A percentile compares a stretch with the other conserved stretches of the same genome.
Conservation (phyloP, 1,140 invertebrate genomes). For the Sesamia nonagrioides region DNA sequence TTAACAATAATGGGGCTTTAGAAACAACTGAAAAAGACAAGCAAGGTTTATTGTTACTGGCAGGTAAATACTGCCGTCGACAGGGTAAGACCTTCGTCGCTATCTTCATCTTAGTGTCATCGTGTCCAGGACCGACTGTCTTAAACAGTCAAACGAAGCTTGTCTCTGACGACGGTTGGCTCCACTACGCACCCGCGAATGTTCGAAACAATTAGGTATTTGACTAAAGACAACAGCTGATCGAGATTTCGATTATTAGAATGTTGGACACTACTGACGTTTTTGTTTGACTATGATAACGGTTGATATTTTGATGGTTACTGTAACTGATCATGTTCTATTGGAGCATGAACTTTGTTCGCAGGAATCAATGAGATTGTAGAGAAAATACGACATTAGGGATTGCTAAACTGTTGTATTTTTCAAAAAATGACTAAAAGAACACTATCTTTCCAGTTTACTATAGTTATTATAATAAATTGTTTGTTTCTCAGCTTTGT, state of each 20-base stretch:
- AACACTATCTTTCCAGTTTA: no score
- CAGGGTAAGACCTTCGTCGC: background rate
- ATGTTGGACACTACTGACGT: background rate
- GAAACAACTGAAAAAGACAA: background rate
- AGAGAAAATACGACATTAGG: background rate
- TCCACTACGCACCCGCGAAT: background rate
- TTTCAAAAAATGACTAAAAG: no score
- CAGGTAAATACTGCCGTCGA: background rate
- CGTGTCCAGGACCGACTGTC: background rate
- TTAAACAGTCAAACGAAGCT: background rate
- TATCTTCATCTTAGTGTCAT: background rate
- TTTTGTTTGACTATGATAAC: background rate
- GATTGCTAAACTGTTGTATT: no score
- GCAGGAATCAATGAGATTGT: background rate
- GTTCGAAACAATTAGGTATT: conserved; percentile 3
- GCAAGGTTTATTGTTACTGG: background rate
- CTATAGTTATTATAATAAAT: no score
- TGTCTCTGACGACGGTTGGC: background rate
- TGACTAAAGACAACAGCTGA: conserved; percentile 5
- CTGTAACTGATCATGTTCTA: background rate
- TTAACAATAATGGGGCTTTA: background rate
- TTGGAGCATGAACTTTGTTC: background rate
- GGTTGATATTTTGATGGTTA: background rate
- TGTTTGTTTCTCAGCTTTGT: no score
- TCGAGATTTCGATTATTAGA: background rate